These are phyloP conservation scores for Haemorhous mexicanus DNA, from an alignment of 2,113 vertebrate species.

Conservation along the genomic window DNA sequence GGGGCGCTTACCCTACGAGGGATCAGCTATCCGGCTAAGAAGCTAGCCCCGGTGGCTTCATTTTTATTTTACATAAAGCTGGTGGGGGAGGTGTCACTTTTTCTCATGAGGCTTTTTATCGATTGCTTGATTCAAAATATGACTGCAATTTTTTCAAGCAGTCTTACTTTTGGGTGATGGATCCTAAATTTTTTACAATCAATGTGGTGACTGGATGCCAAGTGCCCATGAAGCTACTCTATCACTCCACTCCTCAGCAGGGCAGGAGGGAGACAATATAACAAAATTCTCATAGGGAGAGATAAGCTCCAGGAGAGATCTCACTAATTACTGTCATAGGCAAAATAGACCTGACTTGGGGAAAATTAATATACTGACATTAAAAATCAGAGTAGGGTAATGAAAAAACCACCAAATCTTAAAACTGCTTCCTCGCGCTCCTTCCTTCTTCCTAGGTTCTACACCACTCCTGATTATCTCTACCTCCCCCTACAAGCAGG, in stretches of 20 bases:
- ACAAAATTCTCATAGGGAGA: neutral
- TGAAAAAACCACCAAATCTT: neutral
- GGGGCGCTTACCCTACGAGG: no score
- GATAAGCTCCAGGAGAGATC: neutral
- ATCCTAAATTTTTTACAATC: neutral
- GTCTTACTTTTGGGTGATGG: neutral
- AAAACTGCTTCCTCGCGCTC: neutral
- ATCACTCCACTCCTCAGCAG: neutral
- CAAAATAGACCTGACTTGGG: neutral
- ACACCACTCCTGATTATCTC: neutral
- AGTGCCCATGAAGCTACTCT: neutral
- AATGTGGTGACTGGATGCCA: neutral
- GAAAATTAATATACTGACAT: neutral
- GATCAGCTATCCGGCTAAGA: no score
- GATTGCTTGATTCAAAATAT: neutral
- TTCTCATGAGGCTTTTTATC: neutral
- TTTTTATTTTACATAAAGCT: no score
- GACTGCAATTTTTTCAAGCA: neutral
- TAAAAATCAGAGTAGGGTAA: neutral
- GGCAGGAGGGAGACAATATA: neutral
- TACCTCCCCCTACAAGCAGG: fast-evolving
- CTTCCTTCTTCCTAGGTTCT: neutral
- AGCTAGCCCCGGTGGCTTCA: no score
- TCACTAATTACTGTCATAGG: neutral
- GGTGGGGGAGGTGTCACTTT: neutral